phyloP scores from a whole-genome alignment of 2,113 vertebrate species.

The Nesogale talazaci region DNA sequence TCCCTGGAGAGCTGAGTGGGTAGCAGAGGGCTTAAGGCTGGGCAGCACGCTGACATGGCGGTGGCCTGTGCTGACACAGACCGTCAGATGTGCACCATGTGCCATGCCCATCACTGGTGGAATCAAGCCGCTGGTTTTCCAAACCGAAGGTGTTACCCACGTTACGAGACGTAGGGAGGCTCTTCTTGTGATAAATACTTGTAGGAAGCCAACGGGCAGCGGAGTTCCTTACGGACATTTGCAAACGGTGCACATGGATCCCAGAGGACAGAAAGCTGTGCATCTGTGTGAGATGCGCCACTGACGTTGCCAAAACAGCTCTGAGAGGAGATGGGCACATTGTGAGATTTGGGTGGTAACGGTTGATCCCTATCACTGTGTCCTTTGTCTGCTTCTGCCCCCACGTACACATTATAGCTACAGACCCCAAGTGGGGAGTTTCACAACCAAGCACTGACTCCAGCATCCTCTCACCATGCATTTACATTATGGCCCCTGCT shows the following conservation, averaged over 20 bases:
- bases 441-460: slow-evolving; percentile 37
- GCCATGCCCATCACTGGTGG: slow-evolving; percentile 73
- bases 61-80: slow-evolving; percentile 48
- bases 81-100: neutral
- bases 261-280: neutral
- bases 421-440: slow-evolving; percentile 30
- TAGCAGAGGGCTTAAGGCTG: slow-evolving; percentile 40
- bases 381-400: slow-evolving; percentile 14
- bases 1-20: slow-evolving; percentile 85
- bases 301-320: slow-evolving; percentile 32
- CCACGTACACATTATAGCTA: slow-evolving; percentile 28
- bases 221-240: slow-evolving; percentile 10
- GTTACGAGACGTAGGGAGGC: slow-evolving; percentile 74
- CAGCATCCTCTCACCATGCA: slow-evolving; percentile 29
- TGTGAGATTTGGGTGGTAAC: neutral
- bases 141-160: slow-evolving; percentile 78
- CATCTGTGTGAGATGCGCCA: slow-evolving; percentile 58
- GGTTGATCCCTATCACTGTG: neutral
- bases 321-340: slow-evolving; percentile 35
- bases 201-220: slow-evolving; percentile 44
- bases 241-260: neutral
- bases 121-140: slow-evolving; percentile 65
- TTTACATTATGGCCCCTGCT: too few species aligned
- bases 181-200: slow-evolving; percentile 56
- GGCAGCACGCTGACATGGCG: slow-evolving; percentile 53